Base-by-base conservation (phyloP, 2,113 vertebrate species). In the Dascyllus trimaculatus region DNA sequence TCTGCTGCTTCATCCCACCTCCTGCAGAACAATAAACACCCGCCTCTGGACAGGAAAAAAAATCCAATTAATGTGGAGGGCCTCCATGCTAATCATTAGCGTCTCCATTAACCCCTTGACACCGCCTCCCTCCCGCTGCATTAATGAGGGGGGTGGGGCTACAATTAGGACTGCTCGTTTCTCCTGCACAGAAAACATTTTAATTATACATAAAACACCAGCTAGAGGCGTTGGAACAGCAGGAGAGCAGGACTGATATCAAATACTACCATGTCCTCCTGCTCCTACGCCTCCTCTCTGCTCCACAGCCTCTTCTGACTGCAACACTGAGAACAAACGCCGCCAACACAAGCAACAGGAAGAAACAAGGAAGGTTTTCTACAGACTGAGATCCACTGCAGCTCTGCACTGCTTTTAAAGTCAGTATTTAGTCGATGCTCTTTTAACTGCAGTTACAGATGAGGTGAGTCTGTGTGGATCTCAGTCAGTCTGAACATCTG, bases 71-170 rank as follows among this genome's bases (percentile, higher is more conserved):
- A 71, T 53, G 60, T 71, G 43, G 22, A 72, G 68, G 58, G 72
- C 45, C 53, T 72, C 25, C 38, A 19, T 58, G 35, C 71, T 85
- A 68, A 82, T 79, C 43, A 80, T 77, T 77, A 80, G 72, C 68
- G 38, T 77, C 79, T 76, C 79, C 79, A 85, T 88, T 88, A 88
- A 88, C 82, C 82, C 75, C 48, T 48, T 3, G 40, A 65, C 43
- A 19, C 69, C 59, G 24, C 64, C 78, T 73, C 62, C 75, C 46
- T 49, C 26, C 43, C 7, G 26, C 68, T 32, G 32, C 72, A 67
- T 67, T 78, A 81, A 75, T 0, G 11, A 80, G 61, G 3, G 15
- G 49, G 81, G 67, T 1, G 24, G 48, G 62, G 69, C 71, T 66
- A 67, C 59, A 76, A 79, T 70, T 61, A 71, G 25, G 43, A 15